A percentile compares a stretch with the other conserved stretches of the same genome.
These are phyloP conservation scores for Quadriops clusia DNA, from an alignment of 2,888 invertebrate genomes.

Conservation along the genomic window DNA sequence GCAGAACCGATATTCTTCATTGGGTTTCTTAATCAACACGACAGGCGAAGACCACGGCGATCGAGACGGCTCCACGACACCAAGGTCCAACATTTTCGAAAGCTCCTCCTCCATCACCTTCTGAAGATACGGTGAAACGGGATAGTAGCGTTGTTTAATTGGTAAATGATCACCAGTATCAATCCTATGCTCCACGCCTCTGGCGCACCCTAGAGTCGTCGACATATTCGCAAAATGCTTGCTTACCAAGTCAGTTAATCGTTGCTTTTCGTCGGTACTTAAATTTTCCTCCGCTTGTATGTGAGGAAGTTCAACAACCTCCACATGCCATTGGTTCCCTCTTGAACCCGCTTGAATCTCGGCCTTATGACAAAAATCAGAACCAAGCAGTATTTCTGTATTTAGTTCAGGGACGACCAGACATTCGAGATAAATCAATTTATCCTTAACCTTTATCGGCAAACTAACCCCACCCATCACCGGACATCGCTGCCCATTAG, in stretches of 20 bases:
- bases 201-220: conserved; percentile 9
- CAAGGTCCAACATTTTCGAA: conserved; percentile 15
- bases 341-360: background rate
- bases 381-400: conserved; percentile 10
- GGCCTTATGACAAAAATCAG: conserved; percentile 9
- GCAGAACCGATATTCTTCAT: conserved; percentile 21
- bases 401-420: conserved; percentile 9
- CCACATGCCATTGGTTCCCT: background rate
- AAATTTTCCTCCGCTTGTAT: background rate
- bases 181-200: conserved; percentile 10
- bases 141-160: conserved; percentile 20
- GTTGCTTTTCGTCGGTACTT: background rate
- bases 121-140: conserved; percentile 18
- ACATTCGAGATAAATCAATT: background rate
- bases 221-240: background rate
- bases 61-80: conserved; percentile 17
- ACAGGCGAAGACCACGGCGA: conserved; percentile 16
- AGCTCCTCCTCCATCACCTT: conserved; percentile 17
- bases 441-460: conserved; percentile 1
- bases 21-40: conserved; percentile 15
- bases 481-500: no score
- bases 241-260: conserved; percentile 3
- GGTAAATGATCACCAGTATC: conserved; percentile 9
- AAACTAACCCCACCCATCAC: background rate
- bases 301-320: background rate